Base-by-base conservation (phyloP, 2,113 vertebrate species). In the Syrmaticus mikado region DNA sequence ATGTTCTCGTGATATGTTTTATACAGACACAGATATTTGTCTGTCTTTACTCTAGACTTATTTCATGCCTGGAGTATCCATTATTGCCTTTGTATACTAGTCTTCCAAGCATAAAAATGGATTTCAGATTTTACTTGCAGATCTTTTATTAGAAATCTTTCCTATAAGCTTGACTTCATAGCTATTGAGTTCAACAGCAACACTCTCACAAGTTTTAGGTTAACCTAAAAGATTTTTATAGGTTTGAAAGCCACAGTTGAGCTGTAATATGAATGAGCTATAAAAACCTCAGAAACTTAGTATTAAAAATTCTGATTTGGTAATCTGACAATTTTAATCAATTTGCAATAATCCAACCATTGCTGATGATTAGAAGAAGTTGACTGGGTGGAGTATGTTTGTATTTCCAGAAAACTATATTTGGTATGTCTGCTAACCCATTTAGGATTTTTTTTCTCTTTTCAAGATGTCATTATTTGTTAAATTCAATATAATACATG, bases 351-450 rank as follows among this genome's bases (percentile, higher is more conserved):
- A 38, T 67, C 13, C 28, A 52, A 72, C 83, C 70, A 43, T 64
- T 45, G 60, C 43, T 30, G 24, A 80, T 76, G 27, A 34, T 60
- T 65, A 60, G 52, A 83, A 41, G 73, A 32, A 57, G 12, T 13
- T 66, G 7, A 46, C 55, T 61, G 57, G 36, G 18, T 87, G 62
- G 81, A 28, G 71, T 93, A 76, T 41, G 32, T 82, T 81, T 64
- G 7, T 66, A 66, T 81, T 87, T 93, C 28, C 50, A 91, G 66
- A 95, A 84, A 94, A 89, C 21, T 85, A 22, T 32, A 78, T 70
- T 94, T 89, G n/a, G 41, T 48, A 34, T 66, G 10, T 77, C 93
- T 92, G 20, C 27, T 76, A 89, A 68, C 6, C 57, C 67, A 48
- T 25, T 96, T 81, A 57, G 55, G 30, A 32, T 53, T 53, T 8